phyloP scores from a whole-genome alignment of 2,113 vertebrate species.

The Okapia johnstoni region DNA sequence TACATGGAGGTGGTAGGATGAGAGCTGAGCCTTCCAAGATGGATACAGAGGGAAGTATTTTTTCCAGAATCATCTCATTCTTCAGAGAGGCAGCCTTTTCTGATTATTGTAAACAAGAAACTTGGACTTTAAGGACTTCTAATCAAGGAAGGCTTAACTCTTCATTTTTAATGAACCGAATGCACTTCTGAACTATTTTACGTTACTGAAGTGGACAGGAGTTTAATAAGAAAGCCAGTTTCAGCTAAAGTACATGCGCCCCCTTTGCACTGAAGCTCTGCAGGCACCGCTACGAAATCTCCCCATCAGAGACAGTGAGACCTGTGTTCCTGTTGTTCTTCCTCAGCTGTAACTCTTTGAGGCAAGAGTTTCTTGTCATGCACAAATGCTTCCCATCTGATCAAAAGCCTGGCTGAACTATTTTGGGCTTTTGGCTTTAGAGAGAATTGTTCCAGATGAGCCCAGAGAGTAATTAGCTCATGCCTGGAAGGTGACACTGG shows the following conservation, averaged over 20 bases:
- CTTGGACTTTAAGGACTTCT: background rate
- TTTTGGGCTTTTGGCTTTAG: slow-evolving; percentile 59
- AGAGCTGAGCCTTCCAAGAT: background rate
- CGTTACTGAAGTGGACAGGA: background rate
- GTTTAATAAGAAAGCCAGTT: background rate
- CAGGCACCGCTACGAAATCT: background rate
- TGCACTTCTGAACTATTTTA: background rate
- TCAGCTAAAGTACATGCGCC: fast-evolving
- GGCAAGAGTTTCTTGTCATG: slow-evolving; percentile 43
- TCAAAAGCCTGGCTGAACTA: slow-evolving; percentile 53
- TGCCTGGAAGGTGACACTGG: slow-evolving; percentile 56
- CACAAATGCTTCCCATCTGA: slow-evolving; percentile 47
- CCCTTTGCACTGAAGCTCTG: background rate
- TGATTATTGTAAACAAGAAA: background rate
- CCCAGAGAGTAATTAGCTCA: slow-evolving; percentile 64
- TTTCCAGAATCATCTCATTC: background rate
- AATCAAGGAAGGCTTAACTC: background rate
- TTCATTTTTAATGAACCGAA: background rate
- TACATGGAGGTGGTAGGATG: no score
- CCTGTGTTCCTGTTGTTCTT: background rate
- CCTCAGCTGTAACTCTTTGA: slow-evolving; percentile 39
- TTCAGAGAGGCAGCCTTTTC: background rate
- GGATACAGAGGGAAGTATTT: background rate
- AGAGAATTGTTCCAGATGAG: slow-evolving; percentile 64
- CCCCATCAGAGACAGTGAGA: background rate